These are phyloP conservation scores for Apis mellifera DNA, from an alignment of 1,140 invertebrate species.

Conservation along the genomic window Amel_HAv3.1 CM009931.2:22741001-22741500, in stretches of 20 bases:
- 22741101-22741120: background rate
- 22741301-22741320: background rate
- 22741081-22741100: background rate
- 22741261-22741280: too few relatives aligned
- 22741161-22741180: background rate
- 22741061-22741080: background rate
- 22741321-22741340: too few relatives aligned
- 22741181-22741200: background rate
- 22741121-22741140: background rate
- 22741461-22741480: too few relatives aligned
- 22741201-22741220: background rate
- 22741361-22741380: too few relatives aligned
- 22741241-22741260: background rate
- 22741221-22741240: conserved; percentile 18
- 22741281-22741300: too few relatives aligned
- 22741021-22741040: background rate
- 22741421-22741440: too few relatives aligned
- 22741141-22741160: conserved; percentile 3
- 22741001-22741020: background rate
- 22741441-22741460: too few relatives aligned
- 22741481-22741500: too few relatives aligned
- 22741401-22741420: too few relatives aligned
- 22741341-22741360: background rate
- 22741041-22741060: background rate
- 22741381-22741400: background rate